Evolutionary conservation across 2,888 invertebrate genomes (phyloP).

Genomic region (Archips xylosteana): DNA sequence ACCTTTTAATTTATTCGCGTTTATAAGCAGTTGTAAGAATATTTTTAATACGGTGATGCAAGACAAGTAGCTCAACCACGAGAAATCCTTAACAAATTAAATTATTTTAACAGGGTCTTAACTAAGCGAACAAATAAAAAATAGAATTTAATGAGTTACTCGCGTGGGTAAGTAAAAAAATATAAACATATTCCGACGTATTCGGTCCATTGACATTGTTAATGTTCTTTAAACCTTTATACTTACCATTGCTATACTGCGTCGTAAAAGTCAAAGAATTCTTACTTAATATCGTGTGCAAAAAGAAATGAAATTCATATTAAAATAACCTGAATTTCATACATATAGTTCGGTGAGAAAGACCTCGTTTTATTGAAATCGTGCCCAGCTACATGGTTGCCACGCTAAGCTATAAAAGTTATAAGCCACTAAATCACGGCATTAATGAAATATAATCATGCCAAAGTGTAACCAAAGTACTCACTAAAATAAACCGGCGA

Average conservation of each 20-base stretch:
- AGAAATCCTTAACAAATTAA: neutral
- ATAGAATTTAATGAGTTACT: neutral
- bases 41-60: neutral
- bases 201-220: constrained; percentile 19
- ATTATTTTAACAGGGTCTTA: neutral
- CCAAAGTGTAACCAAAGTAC: constrained; percentile 22
- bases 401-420: constrained; percentile 37
- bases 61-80: neutral
- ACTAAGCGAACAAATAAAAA: neutral
- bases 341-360: constrained; percentile 21
- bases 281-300: constrained; percentile 10
- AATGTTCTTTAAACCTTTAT: constrained; percentile 12
- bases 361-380: constrained; percentile 33
- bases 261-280: constrained; percentile 25
- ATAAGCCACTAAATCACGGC: constrained; percentile 35
- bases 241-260: neutral
- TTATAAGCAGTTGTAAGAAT: no score
- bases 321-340: constrained; percentile 31
- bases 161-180: neutral
- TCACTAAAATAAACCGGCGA: constrained; percentile 22
- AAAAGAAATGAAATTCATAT: constrained; percentile 17
- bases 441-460: constrained; percentile 40
- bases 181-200: neutral
- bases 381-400: constrained; percentile 12
- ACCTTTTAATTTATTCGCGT: no score